Evolutionary conservation across 2,797 vertebrate genomes (phyloP), one percentile per base, ranked within the genome.

Genomic region (Phyllotis vaccarum): DNA sequence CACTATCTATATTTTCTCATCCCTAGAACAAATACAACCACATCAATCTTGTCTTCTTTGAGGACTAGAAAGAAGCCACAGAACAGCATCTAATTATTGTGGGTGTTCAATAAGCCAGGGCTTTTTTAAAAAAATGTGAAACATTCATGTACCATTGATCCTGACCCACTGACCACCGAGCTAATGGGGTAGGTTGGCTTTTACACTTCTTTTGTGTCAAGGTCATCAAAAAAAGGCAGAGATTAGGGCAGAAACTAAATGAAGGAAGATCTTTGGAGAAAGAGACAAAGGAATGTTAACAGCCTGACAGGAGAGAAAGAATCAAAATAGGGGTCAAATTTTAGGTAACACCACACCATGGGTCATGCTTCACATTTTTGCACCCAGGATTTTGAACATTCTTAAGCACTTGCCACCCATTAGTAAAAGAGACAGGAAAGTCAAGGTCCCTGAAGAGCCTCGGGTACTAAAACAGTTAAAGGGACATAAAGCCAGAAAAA

Each of bases 1-100:
- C 43, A 70, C 46, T 76, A 21, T 40, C 43, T 76, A 12, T 24
- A n/a, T 95, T 96, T 95, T 75, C 70, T 94, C 72, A 49, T 79
- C 34, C 95, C 9, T 79, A 64, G 37, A 78, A 74, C 11, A 93
- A 56, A 68, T 56, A 29, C 21, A 76, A 2, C 49, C 29, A 49
- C 24, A 66, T 16, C 46, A 86, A 72, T 40, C 46, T 89, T 76
- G 70, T 17, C 31, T 1, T 74, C 17, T 46, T 86, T 66, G 70
- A 78, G 6, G 17, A 85, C 74, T 70, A 95, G 72, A 88, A 66
- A 52, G 46, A 70, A 82, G 34, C 8, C 21, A 1, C 82, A 1
- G 14, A 29, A 83, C 75, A 75, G 22, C 22, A 60, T 60, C 29
- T 64, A 46, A 22, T 81, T 14, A 37, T 3, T 1, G 22, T n/a